Evolutionary conservation across 2,797 vertebrate genomes (phyloP).

Genomic region (Chiroxiphia lanceolata): DNA sequence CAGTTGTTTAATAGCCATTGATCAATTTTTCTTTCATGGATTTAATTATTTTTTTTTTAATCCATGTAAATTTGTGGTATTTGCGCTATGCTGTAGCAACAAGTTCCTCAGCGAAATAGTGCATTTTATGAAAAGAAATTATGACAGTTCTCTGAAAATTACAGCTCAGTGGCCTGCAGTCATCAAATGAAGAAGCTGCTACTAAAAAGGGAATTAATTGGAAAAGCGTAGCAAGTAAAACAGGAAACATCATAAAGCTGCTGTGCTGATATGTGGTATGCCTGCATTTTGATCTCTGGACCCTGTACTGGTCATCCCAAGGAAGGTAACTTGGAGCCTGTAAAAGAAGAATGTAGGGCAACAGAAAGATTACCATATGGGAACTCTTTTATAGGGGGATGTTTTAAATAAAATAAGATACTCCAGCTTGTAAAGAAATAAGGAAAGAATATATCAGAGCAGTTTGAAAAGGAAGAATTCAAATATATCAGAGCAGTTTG

Average conservation of each 20-base stretch:
- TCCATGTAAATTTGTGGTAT: background rate
- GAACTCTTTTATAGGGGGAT: background rate
- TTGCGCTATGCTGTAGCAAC: background rate
- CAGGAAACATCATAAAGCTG: background rate
- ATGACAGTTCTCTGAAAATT: background rate
- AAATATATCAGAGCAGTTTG: too few species aligned
- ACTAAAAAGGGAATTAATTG: background rate
- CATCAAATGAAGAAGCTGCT: background rate
- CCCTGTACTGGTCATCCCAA: background rate
- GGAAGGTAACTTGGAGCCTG: background rate
- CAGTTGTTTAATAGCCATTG: background rate
- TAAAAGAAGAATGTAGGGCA: background rate
- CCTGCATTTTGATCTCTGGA: background rate
- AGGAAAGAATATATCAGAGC: background rate
- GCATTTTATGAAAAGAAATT: background rate
- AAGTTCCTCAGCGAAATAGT: background rate
- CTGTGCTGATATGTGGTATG: rapidly evolving
- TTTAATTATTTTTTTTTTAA: background rate
- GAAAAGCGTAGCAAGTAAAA: background rate
- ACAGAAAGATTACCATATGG: background rate
- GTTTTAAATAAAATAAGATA: background rate
- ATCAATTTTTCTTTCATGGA: background rate
- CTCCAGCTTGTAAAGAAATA: background rate
- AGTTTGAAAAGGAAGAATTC: background rate
- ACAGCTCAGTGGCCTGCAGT: background rate